Evolutionary conservation across 2,888 invertebrate species (phyloP).

Genomic region (Limnephilus lunatus): DNA sequence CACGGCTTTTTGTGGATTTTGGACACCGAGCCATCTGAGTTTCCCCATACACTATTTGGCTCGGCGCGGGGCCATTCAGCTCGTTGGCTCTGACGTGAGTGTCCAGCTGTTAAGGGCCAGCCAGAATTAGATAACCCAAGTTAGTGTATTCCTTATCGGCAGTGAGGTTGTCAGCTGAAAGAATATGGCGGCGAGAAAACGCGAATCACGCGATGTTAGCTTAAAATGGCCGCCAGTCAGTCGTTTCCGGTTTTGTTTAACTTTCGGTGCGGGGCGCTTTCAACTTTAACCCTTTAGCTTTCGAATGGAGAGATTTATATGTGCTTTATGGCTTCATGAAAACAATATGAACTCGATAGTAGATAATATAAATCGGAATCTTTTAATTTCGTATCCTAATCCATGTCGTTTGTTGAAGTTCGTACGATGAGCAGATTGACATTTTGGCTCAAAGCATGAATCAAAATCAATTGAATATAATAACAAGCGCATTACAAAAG

Average conservation of each 20-base stretch:
- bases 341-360: background rate
- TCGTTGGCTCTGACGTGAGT: too few species aligned
- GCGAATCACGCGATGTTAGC: slow-evolving; percentile 20
- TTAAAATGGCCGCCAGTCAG: slow-evolving; percentile 31
- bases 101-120: background rate
- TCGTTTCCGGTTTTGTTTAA: slow-evolving; percentile 29
- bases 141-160: slow-evolving; percentile 4
- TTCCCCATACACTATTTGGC: too few species aligned
- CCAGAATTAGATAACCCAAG: background rate
- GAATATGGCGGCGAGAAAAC: slow-evolving; percentile 5
- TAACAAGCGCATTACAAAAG: too few species aligned
- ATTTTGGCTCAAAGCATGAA: background rate
- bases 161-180: background rate
- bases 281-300: background rate
- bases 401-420: background rate
- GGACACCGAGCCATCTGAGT: too few species aligned
- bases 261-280: slow-evolving; percentile 12
- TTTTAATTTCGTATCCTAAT: background rate
- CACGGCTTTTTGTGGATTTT: too few species aligned
- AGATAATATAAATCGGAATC: background rate
- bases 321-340: background rate
- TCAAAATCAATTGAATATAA: too few species aligned
- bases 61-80: too few species aligned
- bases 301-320: background rate
- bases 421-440: background rate